Percentiles rank a stretch among this genome's conserved stretches.
Conservation (phyloP, 1,140 invertebrate genomes). For the Drosophila busckii region DNA sequence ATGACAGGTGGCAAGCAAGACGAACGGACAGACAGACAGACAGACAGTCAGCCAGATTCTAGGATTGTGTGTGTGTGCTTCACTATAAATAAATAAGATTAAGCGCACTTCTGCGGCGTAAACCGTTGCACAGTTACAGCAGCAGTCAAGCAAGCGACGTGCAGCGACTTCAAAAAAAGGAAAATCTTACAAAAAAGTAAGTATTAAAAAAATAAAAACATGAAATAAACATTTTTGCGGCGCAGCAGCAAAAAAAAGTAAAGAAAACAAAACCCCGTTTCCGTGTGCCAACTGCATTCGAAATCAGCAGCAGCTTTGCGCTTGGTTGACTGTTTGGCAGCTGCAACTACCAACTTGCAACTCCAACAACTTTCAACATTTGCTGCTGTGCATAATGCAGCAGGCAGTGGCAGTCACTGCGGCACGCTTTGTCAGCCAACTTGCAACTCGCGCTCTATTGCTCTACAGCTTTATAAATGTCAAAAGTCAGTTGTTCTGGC, state of each 20-base stretch:
- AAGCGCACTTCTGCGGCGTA: conserved; percentile 47
- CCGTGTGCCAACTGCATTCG: conserved; percentile 50
- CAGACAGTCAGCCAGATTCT: conserved; percentile 1
- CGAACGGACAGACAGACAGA: conserved; percentile 2
- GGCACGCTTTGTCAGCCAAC: conserved; percentile 40
- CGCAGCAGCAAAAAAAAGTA: conserved; percentile 10
- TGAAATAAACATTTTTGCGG: conserved; percentile 69
- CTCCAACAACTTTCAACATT: not conserved
- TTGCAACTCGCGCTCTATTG: conserved; percentile 22
- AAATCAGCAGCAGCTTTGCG: conserved; percentile 44
- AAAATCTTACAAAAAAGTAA: no score
- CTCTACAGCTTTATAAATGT: conserved; percentile 62
- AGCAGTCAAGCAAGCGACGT: conserved; percentile 49
- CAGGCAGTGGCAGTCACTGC: conserved; percentile 72
- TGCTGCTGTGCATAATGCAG: conserved; percentile 64
- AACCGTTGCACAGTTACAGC: conserved; percentile 4
- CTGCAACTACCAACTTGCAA: not conserved
- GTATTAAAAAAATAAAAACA: no score
- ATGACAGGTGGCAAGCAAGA: conserved; percentile 33
- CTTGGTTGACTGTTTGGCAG: conserved; percentile 30
- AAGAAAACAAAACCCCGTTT: no score
- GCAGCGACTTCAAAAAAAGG: conserved; percentile 51
- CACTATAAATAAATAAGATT: conserved; percentile 73
- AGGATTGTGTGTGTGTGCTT: not conserved
- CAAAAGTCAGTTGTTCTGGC: conserved; percentile 23